phyloP scores from a whole-genome alignment of 2,113 vertebrate genomes.

The Danio rerio region GRCz12tu NC_133196.1:4155501-4156000 shows the following conservation, averaged over 20 bases:
- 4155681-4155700: background rate
- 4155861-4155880: background rate
- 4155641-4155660: background rate
- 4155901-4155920: too few species aligned
- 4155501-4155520: too few species aligned
- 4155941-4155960: too few species aligned
- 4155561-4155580: background rate
- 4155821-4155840: background rate
- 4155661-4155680: slow-evolving; percentile 28
- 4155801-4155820: background rate
- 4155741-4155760: background rate
- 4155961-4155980: too few species aligned
- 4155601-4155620: slow-evolving; percentile 9
- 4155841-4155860: background rate
- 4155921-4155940: too few species aligned
- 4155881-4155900: background rate
- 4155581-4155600: background rate
- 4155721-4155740: slow-evolving; percentile 16
- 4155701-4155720: slow-evolving; percentile 18
- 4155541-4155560: background rate
- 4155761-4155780: background rate
- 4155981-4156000: too few species aligned
- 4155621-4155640: slow-evolving; percentile 7
- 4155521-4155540: background rate
- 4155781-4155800: background rate